phyloP scores from a whole-genome alignment of 2,113 vertebrate genomes.

The Hippolais icterina region DNA sequence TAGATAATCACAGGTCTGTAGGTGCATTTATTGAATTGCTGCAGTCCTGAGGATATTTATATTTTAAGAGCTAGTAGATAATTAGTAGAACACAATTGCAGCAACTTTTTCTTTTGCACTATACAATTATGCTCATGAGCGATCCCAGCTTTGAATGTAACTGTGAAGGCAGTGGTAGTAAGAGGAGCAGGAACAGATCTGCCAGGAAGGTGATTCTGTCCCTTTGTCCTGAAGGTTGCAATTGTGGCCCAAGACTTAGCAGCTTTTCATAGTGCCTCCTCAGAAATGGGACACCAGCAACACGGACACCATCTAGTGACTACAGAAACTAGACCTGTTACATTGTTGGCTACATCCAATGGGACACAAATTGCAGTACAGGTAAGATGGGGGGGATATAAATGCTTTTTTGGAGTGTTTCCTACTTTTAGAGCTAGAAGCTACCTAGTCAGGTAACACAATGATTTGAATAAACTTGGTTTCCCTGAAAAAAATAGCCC shows the following conservation, averaged over 20 bases:
- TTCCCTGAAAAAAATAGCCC: background rate
- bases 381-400: conserved; percentile 65
- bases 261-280: conserved; percentile 89
- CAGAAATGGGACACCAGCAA: conserved; percentile 86
- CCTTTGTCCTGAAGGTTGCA: conserved; percentile 84
- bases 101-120: background rate
- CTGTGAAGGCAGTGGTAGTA: background rate
- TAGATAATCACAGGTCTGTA: background rate
- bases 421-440: background rate
- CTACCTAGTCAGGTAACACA: background rate
- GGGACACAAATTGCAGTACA: conserved; percentile 99
- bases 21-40: background rate
- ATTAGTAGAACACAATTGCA: background rate
- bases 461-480: background rate
- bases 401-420: background rate
- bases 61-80: background rate
- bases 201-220: background rate
- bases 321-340: conserved; percentile 87
- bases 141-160: background rate
- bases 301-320: conserved; percentile 85
- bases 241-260: conserved; percentile 97
- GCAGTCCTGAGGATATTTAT: background rate
- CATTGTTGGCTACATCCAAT: conserved; percentile 94
- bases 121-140: background rate
- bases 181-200: background rate